Conservation (phyloP, 2,113 vertebrate genomes). For the Rhynchomys soricoides region DNA sequence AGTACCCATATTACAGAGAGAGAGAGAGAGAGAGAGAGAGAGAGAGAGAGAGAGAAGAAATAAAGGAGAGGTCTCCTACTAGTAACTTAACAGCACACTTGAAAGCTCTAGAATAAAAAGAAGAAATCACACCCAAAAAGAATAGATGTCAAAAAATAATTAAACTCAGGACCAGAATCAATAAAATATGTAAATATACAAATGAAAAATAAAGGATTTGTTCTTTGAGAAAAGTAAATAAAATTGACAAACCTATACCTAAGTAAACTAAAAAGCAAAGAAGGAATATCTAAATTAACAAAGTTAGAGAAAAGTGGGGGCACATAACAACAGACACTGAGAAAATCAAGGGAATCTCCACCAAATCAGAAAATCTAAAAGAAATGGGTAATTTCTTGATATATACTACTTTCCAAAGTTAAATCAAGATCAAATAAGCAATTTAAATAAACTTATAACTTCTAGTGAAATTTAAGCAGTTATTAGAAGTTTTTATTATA, state of each 20-base stretch:
- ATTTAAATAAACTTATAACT: background rate
- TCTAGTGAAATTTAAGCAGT: background rate
- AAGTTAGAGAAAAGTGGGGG: background rate
- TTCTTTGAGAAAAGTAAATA: background rate
- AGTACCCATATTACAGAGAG: no score
- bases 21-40: no score
- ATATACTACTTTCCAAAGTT: background rate
- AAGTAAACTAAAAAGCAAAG: background rate
- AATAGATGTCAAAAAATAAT: no score
- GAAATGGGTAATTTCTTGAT: background rate
- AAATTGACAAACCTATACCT: background rate
- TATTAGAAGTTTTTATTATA: no score
- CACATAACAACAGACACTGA: background rate
- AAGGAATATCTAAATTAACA: background rate
- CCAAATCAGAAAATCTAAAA: background rate
- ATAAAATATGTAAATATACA: background rate
- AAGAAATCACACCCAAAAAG: no score
- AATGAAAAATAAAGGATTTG: background rate
- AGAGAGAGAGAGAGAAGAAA: no score
- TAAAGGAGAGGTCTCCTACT: no score
- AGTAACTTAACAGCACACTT: no score
- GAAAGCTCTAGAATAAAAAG: no score
- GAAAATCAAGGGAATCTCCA: background rate
- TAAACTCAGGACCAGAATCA: background rate
- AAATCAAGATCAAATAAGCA: background rate